These are phyloP conservation scores for Saccostrea glomerata DNA, from an alignment of 1,140 invertebrate species.

Conservation along the genomic window DNA sequence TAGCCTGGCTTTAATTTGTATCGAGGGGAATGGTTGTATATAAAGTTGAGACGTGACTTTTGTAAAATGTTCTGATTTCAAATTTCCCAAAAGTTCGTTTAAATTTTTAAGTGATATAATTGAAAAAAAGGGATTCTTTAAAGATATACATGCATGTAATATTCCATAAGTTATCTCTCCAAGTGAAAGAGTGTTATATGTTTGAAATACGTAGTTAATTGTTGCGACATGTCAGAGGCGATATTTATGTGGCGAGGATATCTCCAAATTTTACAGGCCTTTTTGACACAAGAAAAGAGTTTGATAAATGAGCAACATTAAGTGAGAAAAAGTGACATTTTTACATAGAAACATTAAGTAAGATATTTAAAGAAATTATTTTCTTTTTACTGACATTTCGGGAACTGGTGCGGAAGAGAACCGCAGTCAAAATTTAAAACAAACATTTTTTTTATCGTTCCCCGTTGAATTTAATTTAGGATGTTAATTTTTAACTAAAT, in stretches of 20 bases:
- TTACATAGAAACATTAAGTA: not conserved
- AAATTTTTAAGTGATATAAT: too few species aligned
- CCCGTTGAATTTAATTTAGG: not conserved
- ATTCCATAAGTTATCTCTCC: not conserved
- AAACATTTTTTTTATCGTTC: not conserved
- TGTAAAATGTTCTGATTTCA: too few species aligned
- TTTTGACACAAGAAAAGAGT: constrained; percentile 21
- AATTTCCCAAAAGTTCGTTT: too few species aligned
- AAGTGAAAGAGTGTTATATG: not conserved
- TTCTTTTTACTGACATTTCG: not conserved
- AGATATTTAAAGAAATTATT: not conserved
- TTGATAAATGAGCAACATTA: constrained; percentile 18
- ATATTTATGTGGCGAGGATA: not conserved
- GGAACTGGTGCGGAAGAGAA: not conserved
- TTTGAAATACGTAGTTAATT: not conserved
- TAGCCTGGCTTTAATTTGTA: too few species aligned
- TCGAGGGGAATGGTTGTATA: too few species aligned
- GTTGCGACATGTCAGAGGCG: not conserved
- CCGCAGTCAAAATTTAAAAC: not conserved
- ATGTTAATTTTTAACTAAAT: not conserved
- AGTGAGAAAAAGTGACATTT: not conserved
- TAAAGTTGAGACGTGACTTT: too few species aligned
- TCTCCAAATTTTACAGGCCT: not conserved
- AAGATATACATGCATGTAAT: not conserved
- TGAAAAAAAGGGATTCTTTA: too few species aligned